Conservation (phyloP, 2,113 vertebrate species). For the Hemiscyllium ocellatum region DNA sequence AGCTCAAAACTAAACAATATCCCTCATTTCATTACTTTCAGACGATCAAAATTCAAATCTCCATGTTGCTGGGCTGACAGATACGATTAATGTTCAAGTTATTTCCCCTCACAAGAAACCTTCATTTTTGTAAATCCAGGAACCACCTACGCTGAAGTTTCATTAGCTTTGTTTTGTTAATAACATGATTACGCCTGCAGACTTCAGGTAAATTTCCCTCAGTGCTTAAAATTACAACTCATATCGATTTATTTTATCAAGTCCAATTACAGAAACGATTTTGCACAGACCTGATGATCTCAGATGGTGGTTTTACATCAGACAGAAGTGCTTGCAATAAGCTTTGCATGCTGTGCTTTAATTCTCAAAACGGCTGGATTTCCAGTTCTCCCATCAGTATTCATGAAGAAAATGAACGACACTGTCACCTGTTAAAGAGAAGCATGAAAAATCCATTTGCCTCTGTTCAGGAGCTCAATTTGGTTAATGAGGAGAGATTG, state of each 20-base stretch:
- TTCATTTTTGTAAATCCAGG: neutral
- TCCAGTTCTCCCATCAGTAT: too few relatives aligned
- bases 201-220: neutral
- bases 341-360: neutral
- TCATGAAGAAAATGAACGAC: too few relatives aligned
- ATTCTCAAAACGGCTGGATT: too few relatives aligned
- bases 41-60: neutral
- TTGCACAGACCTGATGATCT: neutral
- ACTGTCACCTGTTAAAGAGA: too few relatives aligned
- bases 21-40: neutral
- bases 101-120: neutral
- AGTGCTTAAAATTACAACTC: neutral
- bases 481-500: too few relatives aligned
- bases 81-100: neutral
- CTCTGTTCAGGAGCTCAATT: too few relatives aligned
- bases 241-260: neutral
- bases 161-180: neutral
- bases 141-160: neutral
- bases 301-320: neutral
- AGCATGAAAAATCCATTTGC: too few relatives aligned
- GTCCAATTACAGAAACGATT: neutral
- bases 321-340: neutral
- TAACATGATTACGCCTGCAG: neutral
- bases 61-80: neutral
- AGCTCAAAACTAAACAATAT: neutral